These are phyloP conservation scores for Cyphomyrus plagiostoma DNA, from an alignment of 2,113 vertebrate species.

Conservation along the genomic window DNA sequence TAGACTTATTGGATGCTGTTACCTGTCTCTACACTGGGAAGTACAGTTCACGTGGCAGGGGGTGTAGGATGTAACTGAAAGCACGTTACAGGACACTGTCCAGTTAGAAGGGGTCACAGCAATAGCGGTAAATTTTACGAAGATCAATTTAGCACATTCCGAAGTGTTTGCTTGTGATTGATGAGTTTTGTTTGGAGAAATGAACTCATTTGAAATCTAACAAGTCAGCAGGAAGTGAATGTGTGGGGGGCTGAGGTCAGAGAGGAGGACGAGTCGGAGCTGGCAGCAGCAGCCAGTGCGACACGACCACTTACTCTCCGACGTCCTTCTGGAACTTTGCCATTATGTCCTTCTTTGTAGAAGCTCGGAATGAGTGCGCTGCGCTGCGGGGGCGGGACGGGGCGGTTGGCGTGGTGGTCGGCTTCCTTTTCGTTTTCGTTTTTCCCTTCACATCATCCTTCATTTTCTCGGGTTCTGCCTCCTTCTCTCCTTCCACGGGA, in stretches of 20 bases:
- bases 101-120: background rate
- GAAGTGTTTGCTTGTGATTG: background rate
- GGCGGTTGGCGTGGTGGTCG: conserved; percentile 26
- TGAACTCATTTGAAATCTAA: background rate
- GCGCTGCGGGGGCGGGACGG: conserved; percentile 43
- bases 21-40: background rate
- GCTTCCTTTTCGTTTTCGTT: conserved; percentile 42
- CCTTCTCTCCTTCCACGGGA: conserved; percentile 1
- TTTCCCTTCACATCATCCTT: background rate
- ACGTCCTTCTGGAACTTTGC: conserved; percentile 65
- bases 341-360: conserved; percentile 57
- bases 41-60: background rate
- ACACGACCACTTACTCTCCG: conserved; percentile 49
- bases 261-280: background rate
- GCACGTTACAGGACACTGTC: background rate
- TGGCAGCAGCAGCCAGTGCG: no score
- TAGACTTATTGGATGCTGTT: background rate
- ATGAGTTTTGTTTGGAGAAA: background rate
- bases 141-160: background rate
- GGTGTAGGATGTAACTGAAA: background rate
- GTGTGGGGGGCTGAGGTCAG: background rate
- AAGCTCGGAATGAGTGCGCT: conserved; percentile 41
- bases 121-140: background rate
- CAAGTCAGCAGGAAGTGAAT: background rate
- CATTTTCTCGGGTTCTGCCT: background rate